phyloP scores from a whole-genome alignment of 1,140 invertebrate genomes.

The Wiebesia pumilae region DNA sequence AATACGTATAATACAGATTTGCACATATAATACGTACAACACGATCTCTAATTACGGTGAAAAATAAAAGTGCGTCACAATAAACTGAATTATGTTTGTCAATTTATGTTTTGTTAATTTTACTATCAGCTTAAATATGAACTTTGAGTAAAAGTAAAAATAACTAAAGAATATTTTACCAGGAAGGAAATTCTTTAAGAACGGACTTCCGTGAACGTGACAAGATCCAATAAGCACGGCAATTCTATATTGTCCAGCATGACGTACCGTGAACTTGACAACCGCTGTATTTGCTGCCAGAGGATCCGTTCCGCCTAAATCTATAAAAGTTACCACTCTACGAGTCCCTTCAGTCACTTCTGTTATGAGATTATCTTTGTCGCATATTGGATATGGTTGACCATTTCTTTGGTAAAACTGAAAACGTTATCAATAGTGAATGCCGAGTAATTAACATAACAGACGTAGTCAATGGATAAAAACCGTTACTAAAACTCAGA shows the following conservation, averaged over 20 bases:
- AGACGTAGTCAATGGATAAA: too few relatives aligned
- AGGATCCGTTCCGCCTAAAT: constrained; percentile 88
- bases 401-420: constrained; percentile 94
- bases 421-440: not conserved
- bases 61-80: too few relatives aligned
- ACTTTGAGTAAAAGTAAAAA: too few relatives aligned
- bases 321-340: constrained; percentile 88
- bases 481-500: too few relatives aligned
- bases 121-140: too few relatives aligned
- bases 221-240: constrained; percentile 86
- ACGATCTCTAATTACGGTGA: too few relatives aligned
- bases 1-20: too few relatives aligned
- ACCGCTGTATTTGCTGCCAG: constrained; percentile 88
- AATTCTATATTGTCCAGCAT: constrained; percentile 91
- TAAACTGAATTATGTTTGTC: too few relatives aligned
- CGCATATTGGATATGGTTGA: constrained; percentile 93
- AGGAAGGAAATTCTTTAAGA: constrained; percentile 80
- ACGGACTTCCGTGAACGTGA: constrained; percentile 82
- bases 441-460: too few relatives aligned
- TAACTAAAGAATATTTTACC: constrained; percentile 67
- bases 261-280: constrained; percentile 93
- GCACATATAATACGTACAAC: too few relatives aligned
- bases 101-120: too few relatives aligned
- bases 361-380: constrained; percentile 90
- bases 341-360: constrained; percentile 89